Conservation (phyloP, 2,888 invertebrate genomes). For the Aelia acuminata region DNA sequence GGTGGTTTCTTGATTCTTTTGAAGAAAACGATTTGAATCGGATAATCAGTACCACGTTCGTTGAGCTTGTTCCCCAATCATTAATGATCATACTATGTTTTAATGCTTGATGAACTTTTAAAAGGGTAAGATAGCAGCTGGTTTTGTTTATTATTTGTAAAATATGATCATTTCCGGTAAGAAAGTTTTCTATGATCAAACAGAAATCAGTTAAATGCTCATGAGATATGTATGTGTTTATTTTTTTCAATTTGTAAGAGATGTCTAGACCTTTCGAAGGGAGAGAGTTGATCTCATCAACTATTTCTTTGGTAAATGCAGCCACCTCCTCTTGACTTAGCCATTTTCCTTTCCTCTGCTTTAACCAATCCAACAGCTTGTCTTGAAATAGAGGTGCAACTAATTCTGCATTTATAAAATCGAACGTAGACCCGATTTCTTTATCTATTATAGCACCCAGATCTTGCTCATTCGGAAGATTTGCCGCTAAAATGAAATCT, state of each 20-base stretch:
- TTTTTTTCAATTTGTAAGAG: not conserved
- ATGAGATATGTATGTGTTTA: not conserved
- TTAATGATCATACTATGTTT: not conserved
- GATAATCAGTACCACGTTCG: not conserved
- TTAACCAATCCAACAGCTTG: conserved; percentile 7
- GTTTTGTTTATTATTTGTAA: conserved; percentile 18
- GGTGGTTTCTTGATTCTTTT: not conserved
- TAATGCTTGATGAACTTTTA: conserved; percentile 33
- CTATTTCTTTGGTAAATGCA: not conserved
- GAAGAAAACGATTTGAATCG: conserved; percentile 16
- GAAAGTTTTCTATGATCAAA: not conserved
- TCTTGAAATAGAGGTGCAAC: not conserved
- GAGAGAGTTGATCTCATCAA: conserved; percentile 3
- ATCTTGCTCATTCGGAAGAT: not conserved
- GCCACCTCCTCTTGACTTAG: not conserved
- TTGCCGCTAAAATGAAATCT: conserved; percentile 4
- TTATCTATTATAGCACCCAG: not conserved
- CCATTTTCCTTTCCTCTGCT: conserved; percentile 38
- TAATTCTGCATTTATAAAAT: not conserved
- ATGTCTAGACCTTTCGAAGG: conserved; percentile 10
- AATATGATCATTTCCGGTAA: not conserved
- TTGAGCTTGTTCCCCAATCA: not conserved
- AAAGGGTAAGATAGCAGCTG: not conserved
- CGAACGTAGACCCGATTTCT: conserved; percentile 12
- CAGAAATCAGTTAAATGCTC: not conserved